Evolutionary conservation across 2,113 vertebrate genomes (phyloP), one percentile per base, ranked within the genome.

Genomic region (Alaudala cheleensis): DNA sequence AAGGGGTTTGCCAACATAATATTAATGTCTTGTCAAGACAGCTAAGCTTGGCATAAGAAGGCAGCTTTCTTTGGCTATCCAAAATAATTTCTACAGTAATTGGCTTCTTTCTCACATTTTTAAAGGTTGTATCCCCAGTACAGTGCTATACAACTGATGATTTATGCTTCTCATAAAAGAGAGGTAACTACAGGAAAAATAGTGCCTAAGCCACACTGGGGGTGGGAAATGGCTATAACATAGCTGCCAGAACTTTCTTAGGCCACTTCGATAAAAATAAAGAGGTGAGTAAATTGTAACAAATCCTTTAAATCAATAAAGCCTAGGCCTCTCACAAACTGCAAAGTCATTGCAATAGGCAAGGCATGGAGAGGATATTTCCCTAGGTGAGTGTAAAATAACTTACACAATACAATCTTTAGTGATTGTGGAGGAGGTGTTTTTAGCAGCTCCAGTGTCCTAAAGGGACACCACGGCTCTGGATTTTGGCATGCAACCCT

Each of bases 71-170:
- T 44, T 19, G 54, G 45, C 76, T 92, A 70, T 58, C 42, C 45
- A 88, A 90, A 97, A 88, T 81, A 77, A 88, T 88, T 95, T 83
- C 79, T 77, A 34, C 44, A 77, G 37, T 83, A 86, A 92, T n/a
- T 94, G 92, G 72, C 86, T 94, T 70, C 50, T 78, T 88, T 81
- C 71, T 83, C 13, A 18, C n/a, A 45, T 54, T 93, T 95, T 77
- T 58, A 71, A 93, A 94, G 67, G 42, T 77, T 80, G 34, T 56
- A 73, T 90, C 39, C 65, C 31, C 17, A 72, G 19, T 25, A 65
- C 29, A 73, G 42, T 54, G 67, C 62, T 62, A 47, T 11, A 22
- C 6, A 88, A 73, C 54, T 66, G 66, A 61, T 0, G 1, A 86
- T 80, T 93, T 86, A 88, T 88, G 45, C 23, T 88, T 42, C 61